phyloP scores from a whole-genome alignment of 2,888 invertebrate genomes.

The Drosophila dives region DNA sequence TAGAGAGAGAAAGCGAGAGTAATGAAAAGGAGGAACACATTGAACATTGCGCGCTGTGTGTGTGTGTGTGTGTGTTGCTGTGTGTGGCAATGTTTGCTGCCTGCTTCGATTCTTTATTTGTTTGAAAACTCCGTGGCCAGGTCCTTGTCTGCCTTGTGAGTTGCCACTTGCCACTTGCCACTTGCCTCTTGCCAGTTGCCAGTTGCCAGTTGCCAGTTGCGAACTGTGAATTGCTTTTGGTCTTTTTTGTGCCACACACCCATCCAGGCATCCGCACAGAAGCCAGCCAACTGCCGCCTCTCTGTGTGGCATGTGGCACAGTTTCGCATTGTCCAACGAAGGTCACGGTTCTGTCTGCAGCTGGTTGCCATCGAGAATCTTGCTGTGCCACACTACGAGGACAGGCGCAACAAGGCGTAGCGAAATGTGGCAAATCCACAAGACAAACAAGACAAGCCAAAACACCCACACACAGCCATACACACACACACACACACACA shows the following conservation, averaged over 20 bases:
- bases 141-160: conserved; percentile 11
- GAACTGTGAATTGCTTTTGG: conserved; percentile 8
- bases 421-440: conserved; percentile 47
- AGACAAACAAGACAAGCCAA: conserved; percentile 27
- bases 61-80: conserved; percentile 3
- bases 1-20: neutral
- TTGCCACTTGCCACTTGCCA: neutral
- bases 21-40: neutral
- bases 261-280: neutral
- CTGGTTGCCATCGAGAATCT: conserved; percentile 39
- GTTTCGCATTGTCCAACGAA: conserved; percentile 57
- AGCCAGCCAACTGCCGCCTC: neutral
- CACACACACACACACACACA: neutral
- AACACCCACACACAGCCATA: neutral
- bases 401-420: conserved; percentile 44
- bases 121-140: conserved; percentile 33
- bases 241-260: neutral
- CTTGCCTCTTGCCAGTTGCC: neutral
- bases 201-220: neutral
- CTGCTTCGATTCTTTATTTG: conserved; percentile 36
- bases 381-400: conserved; percentile 7
- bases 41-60: neutral
- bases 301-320: conserved; percentile 52
- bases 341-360: conserved; percentile 49
- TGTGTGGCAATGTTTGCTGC: neutral